phyloP scores from a whole-genome alignment of 1,140 invertebrate species.

The Bombus balteatus region DNA sequence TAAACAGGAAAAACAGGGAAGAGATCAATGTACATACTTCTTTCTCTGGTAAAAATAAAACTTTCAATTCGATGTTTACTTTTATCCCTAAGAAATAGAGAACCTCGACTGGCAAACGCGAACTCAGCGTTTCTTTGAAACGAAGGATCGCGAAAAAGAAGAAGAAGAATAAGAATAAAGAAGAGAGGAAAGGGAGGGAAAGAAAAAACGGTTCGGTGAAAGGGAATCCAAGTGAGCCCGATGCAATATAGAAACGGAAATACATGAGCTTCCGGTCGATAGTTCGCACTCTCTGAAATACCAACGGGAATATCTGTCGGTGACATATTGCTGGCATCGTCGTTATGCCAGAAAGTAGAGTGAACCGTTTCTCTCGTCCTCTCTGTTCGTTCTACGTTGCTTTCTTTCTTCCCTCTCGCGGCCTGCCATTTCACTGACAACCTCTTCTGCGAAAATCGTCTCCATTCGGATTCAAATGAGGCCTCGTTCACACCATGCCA shows the following conservation, averaged over 20 bases:
- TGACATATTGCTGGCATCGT: slow-evolving; percentile 79
- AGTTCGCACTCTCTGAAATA: slow-evolving; percentile 62
- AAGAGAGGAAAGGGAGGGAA: neutral
- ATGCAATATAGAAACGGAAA: slow-evolving; percentile 62
- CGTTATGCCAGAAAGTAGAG: slow-evolving; percentile 73
- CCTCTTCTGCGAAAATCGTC: slow-evolving; percentile 77
- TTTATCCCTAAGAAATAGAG: neutral
- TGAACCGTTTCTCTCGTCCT: slow-evolving; percentile 33
- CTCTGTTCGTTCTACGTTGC: slow-evolving; percentile 36
- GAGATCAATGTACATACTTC: too few relatives aligned
- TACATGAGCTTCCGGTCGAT: slow-evolving; percentile 72
- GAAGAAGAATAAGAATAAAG: neutral
- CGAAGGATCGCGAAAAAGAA: neutral
- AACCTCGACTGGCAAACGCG: neutral
- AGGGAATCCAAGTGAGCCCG: slow-evolving; percentile 39
- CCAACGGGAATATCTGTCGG: slow-evolving; percentile 72
- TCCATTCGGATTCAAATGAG: slow-evolving; percentile 82
- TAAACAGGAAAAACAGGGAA: too few relatives aligned
- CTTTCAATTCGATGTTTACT: neutral
- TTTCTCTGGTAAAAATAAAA: neutral
- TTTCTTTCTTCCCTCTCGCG: slow-evolving; percentile 24
- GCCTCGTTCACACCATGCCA: slow-evolving; percentile 77
- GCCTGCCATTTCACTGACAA: slow-evolving; percentile 70
- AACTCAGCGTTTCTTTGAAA: slow-evolving; percentile 12
- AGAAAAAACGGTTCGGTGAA: slow-evolving; percentile 25